Conservation (phyloP, 2,888 invertebrate species). For the Drosophila maculinotata region DNA sequence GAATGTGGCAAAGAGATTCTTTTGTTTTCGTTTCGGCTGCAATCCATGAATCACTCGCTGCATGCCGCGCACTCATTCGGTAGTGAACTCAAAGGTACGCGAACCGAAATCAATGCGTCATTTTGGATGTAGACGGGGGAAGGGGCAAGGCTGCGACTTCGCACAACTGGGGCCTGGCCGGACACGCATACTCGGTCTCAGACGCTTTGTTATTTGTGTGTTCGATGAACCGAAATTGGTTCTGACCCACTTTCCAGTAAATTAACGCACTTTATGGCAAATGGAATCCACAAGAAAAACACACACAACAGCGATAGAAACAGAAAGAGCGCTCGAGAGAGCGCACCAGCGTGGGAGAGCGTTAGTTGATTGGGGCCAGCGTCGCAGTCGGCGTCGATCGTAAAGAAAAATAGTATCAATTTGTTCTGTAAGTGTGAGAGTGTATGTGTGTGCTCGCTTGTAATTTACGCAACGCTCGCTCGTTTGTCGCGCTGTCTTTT, state of each 20-base stretch:
- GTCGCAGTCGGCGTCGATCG: slow-evolving; percentile 41
- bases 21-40: slow-evolving; percentile 7
- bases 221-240: slow-evolving; percentile 79
- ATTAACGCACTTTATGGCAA: slow-evolving; percentile 76
- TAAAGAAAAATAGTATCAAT: slow-evolving; percentile 45
- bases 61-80: slow-evolving; percentile 26
- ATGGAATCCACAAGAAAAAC: slow-evolving; percentile 72
- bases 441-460: slow-evolving; percentile 39
- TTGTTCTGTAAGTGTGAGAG: slow-evolving; percentile 12
- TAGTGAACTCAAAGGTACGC: slow-evolving; percentile 44
- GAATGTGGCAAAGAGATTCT: slow-evolving; percentile 26
- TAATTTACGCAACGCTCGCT: slow-evolving; percentile 76
- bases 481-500: slow-evolving; percentile 70
- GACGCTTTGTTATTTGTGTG: slow-evolving; percentile 68
- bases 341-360: slow-evolving; percentile 17
- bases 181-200: slow-evolving; percentile 40
- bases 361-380: slow-evolving; percentile 53
- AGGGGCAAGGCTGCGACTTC: slow-evolving; percentile 4
- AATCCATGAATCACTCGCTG: slow-evolving; percentile 43
- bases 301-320: slow-evolving; percentile 56
- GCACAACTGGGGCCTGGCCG: slow-evolving; percentile 15
- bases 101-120: slow-evolving; percentile 48
- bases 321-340: slow-evolving; percentile 13
- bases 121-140: neutral
- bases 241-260: slow-evolving; percentile 72